Percentiles rank a stretch among this genome's conserved stretches.
Conservation (phyloP, 2,113 vertebrate species). For the Urocynchramus pylzowi region DNA sequence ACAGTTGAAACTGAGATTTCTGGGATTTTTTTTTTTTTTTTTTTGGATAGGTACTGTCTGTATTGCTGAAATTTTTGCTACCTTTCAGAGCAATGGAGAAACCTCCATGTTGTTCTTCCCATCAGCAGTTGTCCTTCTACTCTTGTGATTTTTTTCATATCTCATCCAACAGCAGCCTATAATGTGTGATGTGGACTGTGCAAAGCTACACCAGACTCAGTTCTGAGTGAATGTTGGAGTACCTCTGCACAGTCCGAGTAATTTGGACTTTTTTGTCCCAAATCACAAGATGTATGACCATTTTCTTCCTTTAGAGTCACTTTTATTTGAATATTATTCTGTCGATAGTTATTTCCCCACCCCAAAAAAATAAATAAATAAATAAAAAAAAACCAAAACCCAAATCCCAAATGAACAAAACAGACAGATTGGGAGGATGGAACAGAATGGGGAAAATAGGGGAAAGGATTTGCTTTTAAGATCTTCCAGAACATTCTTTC, state of each 20-base stretch:
- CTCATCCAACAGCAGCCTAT: background rate
- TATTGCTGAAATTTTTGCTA: background rate
- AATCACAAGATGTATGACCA: background rate
- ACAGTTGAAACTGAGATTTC: background rate
- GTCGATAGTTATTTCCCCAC: background rate
- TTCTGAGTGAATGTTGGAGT: background rate
- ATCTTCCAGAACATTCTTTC: background rate
- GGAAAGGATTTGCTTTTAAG: background rate
- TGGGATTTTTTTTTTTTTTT: background rate
- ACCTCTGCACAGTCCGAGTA: background rate
- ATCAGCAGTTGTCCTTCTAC: background rate
- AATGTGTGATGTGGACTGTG: background rate
- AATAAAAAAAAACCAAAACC: no score
- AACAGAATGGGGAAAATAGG: background rate
- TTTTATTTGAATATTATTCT: background rate
- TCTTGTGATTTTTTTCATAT: background rate
- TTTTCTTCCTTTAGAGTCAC: background rate
- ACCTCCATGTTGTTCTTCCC: fast-evolving
- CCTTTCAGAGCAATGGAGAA: background rate
- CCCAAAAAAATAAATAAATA: no score
- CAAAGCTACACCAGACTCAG: background rate
- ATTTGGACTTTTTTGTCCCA: background rate
- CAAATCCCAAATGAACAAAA: fast-evolving
- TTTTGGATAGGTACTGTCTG: background rate
- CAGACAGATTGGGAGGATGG: fast-evolving